Evolutionary conservation across 2,113 vertebrate species (phyloP), one percentile per base, ranked within the genome.

Genomic region (Sardina pilchardus): DNA sequence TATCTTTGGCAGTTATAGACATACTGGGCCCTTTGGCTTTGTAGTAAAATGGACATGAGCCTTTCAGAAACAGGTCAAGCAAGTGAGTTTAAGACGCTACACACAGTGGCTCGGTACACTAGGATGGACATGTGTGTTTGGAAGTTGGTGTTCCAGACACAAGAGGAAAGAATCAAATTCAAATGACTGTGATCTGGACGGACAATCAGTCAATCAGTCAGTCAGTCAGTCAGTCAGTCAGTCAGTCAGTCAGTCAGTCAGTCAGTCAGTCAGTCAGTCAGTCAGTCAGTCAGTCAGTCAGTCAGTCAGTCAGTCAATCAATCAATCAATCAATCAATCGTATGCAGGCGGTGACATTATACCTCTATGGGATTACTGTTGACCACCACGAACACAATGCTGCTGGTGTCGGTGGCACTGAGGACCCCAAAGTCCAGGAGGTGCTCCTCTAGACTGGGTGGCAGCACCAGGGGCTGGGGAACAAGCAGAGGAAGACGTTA

Each of bases 341-440:
- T 71, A 26, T 12, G n/a, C 63, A 14, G 59, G 8, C 17, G 53
- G 6, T 3, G 53, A 59, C 6, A 39, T 71, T 82, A 96, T 82
- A 96, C 98, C 98, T 99, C 97, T 93, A 99, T 99, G 0, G 98
- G 98, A 91, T 99, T 99, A 92, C 97, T 99, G 95, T 99, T 99
- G 89, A 98, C 92, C 88, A 99, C 95, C 89, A 96, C 96, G 93
- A 99, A 97, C 86, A 96, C 92, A 92, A 99, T 96, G 94, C 93
- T 97, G 90, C 95, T 97, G 91, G 95, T 95, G 93, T 99, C 97
- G 84, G 97, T 94, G 78, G 97, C 97, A 93, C 98, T 99, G 88
- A 98, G 92, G 89, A 99, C 94, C 59, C 98, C 97, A 92, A 99
- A 99, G 93, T 99, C 97, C 95, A 99, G 94, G 88, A 96, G 93